Evolutionary conservation across 2,113 vertebrate genomes (phyloP).

Genomic region (Isurus oxyrinchus): DNA sequence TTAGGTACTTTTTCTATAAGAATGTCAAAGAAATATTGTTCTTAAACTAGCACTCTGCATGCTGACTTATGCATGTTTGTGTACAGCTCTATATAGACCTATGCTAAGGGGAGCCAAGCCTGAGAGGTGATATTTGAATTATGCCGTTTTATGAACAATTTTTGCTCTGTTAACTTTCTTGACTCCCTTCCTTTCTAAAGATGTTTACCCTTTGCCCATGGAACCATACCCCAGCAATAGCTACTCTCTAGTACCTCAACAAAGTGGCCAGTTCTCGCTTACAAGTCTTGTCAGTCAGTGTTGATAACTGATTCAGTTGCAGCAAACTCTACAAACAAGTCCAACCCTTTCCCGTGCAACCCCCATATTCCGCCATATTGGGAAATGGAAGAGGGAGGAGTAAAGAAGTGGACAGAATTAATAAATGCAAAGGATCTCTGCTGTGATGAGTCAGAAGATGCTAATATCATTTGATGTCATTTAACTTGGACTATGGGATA

Average conservation of each 20-base stretch:
- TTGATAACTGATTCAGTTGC: background rate
- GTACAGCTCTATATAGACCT: background rate
- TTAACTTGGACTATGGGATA: background rate
- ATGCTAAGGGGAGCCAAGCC: background rate
- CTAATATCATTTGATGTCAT: background rate
- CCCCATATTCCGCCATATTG: background rate
- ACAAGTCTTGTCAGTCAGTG: background rate
- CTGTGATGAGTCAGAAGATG: background rate
- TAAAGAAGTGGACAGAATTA: background rate
- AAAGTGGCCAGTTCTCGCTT: background rate
- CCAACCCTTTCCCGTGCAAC: background rate
- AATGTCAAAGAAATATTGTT: background rate
- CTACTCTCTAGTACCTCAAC: background rate
- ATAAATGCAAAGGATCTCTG: background rate
- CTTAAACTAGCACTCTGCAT: background rate
- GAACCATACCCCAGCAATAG: no score
- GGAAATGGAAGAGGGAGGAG: background rate
- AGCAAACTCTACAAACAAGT: background rate
- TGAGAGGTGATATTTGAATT: background rate
- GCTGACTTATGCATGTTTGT: background rate
- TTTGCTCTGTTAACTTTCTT: background rate
- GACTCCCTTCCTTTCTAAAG: background rate
- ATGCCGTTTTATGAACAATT: background rate
- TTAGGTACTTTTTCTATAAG: background rate
- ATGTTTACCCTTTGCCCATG: background rate